Base-by-base conservation (phyloP, 2,888 invertebrate genomes). In the Biston betularia region DNA sequence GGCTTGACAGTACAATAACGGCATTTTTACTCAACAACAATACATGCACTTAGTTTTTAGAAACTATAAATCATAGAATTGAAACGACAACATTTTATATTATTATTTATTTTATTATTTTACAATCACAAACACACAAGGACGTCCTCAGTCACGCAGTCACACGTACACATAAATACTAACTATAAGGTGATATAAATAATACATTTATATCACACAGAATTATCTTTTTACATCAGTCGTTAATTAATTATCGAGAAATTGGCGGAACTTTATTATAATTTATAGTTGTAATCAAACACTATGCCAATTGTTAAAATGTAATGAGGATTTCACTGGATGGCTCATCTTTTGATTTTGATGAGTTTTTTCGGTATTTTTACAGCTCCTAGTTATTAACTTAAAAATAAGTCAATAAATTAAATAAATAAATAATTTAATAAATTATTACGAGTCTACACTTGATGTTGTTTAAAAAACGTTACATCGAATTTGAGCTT, bases 391-490 rank as follows among this genome's bases (percentile, higher is more conserved):
- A 88, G 83, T 83, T 84, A 82, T 86, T 87, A 86, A 82, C 76
- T 85, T 87, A 92, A 89, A 77, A 92, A 93, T 93, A 93, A 93
- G 89, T 93, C 92, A 92, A 93, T 93, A 92, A 93, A 88, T 92
- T 92, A 92, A 93, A 92, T 90, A 90, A 90, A 89, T 92, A 91
- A 92, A 89, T 90, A 88, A 90, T 88, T 91, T 89, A 87, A 90
- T 90, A 90, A 91, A 87, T 92, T 89, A 89, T 82, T 85, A 86
- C 79, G 88, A 86, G 79, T 83, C 86, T 89, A 86, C 53, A 75
- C 76, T 81, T 80, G 80, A 83, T 79, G 83, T 80, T 68, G 59
- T 63, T 58, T 24, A 11, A 38, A 12, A 54, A 58, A 55, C 40
- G 11, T 40, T 62, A 58, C 81, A 82, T 77, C 75, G 80, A 65